Percentiles rank a stretch among this genome's conserved stretches.
Evolutionary conservation across 2,888 invertebrate species (phyloP).

Genomic region (Lumbricus terrestris): DNA sequence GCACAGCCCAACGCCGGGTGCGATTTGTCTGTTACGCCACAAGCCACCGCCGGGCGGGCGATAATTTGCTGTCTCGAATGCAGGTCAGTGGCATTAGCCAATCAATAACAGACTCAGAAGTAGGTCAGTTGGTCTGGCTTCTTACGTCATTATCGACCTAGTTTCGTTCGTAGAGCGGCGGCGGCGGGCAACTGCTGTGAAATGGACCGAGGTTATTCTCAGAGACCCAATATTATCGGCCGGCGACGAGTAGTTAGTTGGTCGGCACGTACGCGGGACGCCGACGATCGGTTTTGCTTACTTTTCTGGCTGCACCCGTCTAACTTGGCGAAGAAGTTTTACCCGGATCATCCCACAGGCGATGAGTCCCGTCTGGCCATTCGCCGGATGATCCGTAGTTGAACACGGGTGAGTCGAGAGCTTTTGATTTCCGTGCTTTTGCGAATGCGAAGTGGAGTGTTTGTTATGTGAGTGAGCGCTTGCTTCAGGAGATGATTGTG

Average conservation of each 20-base stretch:
- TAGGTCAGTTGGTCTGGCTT: slow-evolving; percentile 18
- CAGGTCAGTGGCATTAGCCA: slow-evolving; percentile 16
- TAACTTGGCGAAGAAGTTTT: neutral
- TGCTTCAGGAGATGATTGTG: neutral
- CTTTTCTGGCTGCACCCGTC: neutral
- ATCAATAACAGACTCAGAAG: slow-evolving; percentile 13
- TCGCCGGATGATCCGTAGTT: neutral
- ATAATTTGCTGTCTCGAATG: slow-evolving; percentile 15
- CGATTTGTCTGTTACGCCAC: neutral
- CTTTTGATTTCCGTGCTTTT: neutral
- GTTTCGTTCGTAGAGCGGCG: neutral
- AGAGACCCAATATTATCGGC: neutral
- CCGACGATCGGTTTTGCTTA: neutral
- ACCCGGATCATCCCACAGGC: neutral
- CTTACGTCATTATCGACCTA: slow-evolving; percentile 19
- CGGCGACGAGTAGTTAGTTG: neutral
- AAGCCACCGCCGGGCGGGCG: neutral
- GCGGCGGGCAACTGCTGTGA: slow-evolving; percentile 9
- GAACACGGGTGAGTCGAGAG: neutral
- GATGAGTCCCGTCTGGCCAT: neutral
- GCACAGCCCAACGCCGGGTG: neutral
- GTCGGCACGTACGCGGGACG: neutral
- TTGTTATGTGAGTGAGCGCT: neutral
- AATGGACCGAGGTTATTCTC: slow-evolving; percentile 17
- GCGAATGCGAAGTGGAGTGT: neutral